Evolutionary conservation across 2,888 invertebrate species (phyloP).

Genomic region (Meganola albula): DNA sequence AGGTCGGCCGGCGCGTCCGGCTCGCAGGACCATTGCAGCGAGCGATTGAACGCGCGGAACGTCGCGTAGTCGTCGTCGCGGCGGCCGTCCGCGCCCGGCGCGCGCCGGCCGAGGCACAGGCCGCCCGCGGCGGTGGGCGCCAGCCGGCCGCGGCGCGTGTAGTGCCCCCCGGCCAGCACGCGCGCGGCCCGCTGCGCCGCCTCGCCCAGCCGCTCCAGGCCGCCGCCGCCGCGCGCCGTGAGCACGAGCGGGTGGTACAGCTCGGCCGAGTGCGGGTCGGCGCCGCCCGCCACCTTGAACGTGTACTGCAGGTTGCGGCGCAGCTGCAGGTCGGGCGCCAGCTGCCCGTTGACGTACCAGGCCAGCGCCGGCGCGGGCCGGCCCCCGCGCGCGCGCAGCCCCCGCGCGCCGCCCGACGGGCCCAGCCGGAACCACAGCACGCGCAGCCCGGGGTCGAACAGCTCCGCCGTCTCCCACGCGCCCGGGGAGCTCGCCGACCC

Average conservation of each 20-base stretch:
- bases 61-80: conserved; percentile 86
- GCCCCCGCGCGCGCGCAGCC: conserved; percentile 77
- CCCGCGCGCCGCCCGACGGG: conserved; percentile 88
- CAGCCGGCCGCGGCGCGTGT: conserved; percentile 89
- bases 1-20: conserved; percentile 84
- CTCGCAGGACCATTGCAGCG: conserved; percentile 84
- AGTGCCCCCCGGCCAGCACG: conserved; percentile 83
- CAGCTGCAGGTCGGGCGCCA: conserved; percentile 92
- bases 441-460: conserved; percentile 83
- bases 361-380: conserved; percentile 81
- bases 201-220: conserved; percentile 82
- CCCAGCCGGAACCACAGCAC: conserved; percentile 90
- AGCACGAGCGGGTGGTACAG: conserved; percentile 94
- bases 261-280: conserved; percentile 90
- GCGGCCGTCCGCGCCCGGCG: conserved; percentile 82
- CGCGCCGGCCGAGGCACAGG: conserved; percentile 84
- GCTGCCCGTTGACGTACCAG: conserved; percentile 95
- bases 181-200: conserved; percentile 64
- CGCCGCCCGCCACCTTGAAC: conserved; percentile 89
- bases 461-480: conserved; percentile 80
- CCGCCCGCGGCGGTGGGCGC: conserved; percentile 89
- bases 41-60: conserved; percentile 91
- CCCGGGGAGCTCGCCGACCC: conserved; percentile 28
- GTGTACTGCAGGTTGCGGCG: conserved; percentile 90
- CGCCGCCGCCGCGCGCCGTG: conserved; percentile 90